A percentile compares a stretch with the other conserved stretches of the same genome.
phyloP scores from a whole-genome alignment of 2,797 vertebrate species.

The Peromyscus eremicus region DNA sequence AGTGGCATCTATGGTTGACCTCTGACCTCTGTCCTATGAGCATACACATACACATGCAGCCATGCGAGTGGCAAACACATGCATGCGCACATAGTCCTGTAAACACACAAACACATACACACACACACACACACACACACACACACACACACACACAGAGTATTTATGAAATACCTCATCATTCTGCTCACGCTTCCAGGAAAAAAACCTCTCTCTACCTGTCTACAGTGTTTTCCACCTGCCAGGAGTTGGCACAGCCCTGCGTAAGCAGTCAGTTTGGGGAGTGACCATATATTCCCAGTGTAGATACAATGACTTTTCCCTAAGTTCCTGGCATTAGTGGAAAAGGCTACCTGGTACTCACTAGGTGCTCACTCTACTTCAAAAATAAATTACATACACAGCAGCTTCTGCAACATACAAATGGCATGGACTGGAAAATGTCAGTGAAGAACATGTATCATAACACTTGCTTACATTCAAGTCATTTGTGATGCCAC shows the following conservation, averaged over 20 bases:
- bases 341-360: conserved; percentile 43
- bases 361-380: conserved; percentile 53
- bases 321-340: background rate
- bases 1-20: background rate
- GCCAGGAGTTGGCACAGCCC: background rate
- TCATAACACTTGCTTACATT: conserved; percentile 53
- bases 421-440: conserved; percentile 59
- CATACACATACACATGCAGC: background rate
- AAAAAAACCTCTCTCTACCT: background rate
- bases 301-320: background rate
- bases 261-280: background rate
- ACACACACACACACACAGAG: background rate
- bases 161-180: background rate
- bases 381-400: conserved; percentile 70
- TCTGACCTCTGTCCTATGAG: background rate
- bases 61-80: background rate
- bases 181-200: background rate
- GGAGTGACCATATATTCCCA: background rate
- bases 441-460: conserved; percentile 53
- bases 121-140: background rate
- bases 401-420: conserved; percentile 66
- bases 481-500: conserved; percentile 59
- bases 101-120: background rate
- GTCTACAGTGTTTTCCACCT: background rate
- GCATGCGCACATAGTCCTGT: background rate